Evolutionary conservation across 2,797 vertebrate genomes (phyloP).

Genomic region (Graptemys geographica): DNA sequence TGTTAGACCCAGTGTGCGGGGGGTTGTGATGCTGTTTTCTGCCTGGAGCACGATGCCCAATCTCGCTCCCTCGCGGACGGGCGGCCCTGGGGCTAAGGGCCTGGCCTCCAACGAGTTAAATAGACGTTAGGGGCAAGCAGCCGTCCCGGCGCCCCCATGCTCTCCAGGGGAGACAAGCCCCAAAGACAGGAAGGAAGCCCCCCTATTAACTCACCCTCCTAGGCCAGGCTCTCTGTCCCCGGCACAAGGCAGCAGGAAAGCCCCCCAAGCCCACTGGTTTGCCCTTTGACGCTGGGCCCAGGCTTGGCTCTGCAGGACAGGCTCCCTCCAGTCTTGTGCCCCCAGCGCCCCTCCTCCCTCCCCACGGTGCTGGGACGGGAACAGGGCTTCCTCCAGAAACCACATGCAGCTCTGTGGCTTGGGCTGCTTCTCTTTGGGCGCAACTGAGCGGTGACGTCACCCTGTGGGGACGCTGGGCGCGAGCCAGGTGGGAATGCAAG

Average conservation of each 20-base stretch:
- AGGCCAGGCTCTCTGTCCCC: too few relatives aligned
- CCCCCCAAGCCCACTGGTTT: too few relatives aligned
- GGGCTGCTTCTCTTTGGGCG: neutral
- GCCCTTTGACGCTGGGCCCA: neutral
- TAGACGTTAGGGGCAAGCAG: too few relatives aligned
- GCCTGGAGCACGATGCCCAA: too few relatives aligned
- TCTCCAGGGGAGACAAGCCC: too few relatives aligned
- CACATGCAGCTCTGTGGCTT: neutral
- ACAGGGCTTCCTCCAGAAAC: neutral
- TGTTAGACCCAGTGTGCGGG: too few relatives aligned
- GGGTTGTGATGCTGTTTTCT: too few relatives aligned
- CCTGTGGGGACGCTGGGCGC: neutral
- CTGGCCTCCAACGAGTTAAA: neutral
- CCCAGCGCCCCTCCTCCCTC: neutral
- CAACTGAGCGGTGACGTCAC: neutral
- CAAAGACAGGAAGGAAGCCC: too few relatives aligned
- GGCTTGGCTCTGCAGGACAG: neutral
- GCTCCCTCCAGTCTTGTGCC: neutral
- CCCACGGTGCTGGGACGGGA: neutral
- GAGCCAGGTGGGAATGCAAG: neutral
- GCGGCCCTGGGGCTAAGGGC: neutral
- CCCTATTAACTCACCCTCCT: neutral
- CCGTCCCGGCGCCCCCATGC: too few relatives aligned
- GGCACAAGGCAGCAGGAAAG: too few relatives aligned
- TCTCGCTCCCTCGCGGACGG: neutral